Evolutionary conservation across 2,113 vertebrate genomes (phyloP).

Genomic region (Cettia cetti): DNA sequence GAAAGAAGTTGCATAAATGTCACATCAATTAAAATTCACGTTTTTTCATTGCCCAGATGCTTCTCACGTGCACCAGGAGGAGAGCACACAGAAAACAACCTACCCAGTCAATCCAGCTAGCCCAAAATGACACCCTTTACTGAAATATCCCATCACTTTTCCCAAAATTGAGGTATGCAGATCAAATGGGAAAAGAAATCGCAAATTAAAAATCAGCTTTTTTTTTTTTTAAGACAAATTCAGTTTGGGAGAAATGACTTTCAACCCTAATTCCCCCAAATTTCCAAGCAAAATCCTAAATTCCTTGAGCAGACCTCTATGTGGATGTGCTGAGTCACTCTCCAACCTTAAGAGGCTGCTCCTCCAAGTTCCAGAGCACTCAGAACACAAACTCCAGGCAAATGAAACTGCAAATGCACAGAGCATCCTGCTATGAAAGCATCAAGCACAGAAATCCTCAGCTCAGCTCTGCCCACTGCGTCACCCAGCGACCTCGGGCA

Average conservation of each 20-base stretch:
- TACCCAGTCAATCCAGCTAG: not conserved
- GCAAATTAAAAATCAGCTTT: not conserved
- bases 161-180: fast-evolving
- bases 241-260: fast-evolving
- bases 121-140: not conserved
- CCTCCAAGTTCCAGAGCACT: not conserved
- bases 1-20: not conserved
- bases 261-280: not conserved
- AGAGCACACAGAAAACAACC: not conserved
- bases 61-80: not conserved
- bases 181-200: not conserved
- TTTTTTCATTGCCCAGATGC: not conserved
- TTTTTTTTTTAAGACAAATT: not conserved
- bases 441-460: not conserved
- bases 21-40: not conserved
- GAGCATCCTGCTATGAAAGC: not conserved
- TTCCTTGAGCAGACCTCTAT: slow-evolving; percentile 3
- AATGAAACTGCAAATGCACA: not conserved
- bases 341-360: not conserved
- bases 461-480: not conserved
- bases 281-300: not conserved
- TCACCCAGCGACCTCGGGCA: not conserved
- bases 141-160: not conserved
- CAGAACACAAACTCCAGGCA: not conserved
- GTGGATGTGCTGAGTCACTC: slow-evolving; percentile 55